These are phyloP conservation scores for Ornithoptera priamus DNA, from an alignment of 2,888 invertebrate species.

Conservation along the genomic window DNA sequence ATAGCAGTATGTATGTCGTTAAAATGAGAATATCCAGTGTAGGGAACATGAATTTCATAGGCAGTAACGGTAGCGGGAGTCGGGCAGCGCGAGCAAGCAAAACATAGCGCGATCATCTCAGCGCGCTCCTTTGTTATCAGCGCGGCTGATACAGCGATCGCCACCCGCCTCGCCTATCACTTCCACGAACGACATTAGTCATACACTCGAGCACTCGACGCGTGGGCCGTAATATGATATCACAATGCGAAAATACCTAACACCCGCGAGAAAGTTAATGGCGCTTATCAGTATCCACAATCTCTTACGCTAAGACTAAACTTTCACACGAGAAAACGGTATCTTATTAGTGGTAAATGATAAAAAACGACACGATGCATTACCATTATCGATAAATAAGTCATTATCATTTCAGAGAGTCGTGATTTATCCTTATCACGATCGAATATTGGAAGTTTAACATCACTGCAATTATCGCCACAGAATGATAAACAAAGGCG, in stretches of 20 bases:
- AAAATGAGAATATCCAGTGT: slow-evolving; percentile 49
- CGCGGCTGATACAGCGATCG: slow-evolving; percentile 61
- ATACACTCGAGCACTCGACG: slow-evolving; percentile 74
- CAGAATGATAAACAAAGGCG: slow-evolving; percentile 93
- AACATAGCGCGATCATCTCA: slow-evolving; percentile 36
- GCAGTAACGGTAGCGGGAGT: slow-evolving; percentile 25
- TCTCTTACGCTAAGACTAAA: slow-evolving; percentile 77
- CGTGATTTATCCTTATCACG: slow-evolving; percentile 85
- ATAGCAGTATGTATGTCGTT: slow-evolving; percentile 56
- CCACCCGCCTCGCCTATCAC: slow-evolving; percentile 72
- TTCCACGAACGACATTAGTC: slow-evolving; percentile 79
- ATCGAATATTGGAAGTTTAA: slow-evolving; percentile 88
- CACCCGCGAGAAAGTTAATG: slow-evolving; percentile 82
- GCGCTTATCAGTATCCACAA: slow-evolving; percentile 81
- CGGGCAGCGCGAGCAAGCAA: slow-evolving; percentile 24
- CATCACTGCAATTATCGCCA: slow-evolving; percentile 85
- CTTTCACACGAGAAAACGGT: slow-evolving; percentile 78
- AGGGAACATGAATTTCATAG: slow-evolving; percentile 24
- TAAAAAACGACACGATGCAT: slow-evolving; percentile 58
- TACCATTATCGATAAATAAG: slow-evolving; percentile 90
- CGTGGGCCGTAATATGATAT: slow-evolving; percentile 81
- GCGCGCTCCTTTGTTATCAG: slow-evolving; percentile 77
- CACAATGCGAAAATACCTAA: slow-evolving; percentile 81
- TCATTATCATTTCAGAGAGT: slow-evolving; percentile 86
- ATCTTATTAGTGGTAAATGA: slow-evolving; percentile 48